Evolutionary conservation across 1,140 invertebrate genomes (phyloP).

Genomic region (Drosophila oshimai): DNA sequence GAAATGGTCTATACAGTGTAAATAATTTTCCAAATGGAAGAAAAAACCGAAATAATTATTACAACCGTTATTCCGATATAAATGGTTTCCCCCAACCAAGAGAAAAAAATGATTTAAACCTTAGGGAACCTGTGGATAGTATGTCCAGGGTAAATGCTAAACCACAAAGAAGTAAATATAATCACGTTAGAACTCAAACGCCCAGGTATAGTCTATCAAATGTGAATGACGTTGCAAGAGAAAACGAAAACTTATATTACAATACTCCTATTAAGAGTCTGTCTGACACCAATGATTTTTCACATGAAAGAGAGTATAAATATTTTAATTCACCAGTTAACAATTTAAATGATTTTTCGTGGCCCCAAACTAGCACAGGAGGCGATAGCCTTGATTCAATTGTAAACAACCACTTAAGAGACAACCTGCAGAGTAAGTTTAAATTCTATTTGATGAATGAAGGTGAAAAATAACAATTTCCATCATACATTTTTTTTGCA

Average conservation of each 20-base stretch:
- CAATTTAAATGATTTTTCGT: not conserved
- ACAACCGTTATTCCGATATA: too few species aligned
- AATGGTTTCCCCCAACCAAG: too few species aligned
- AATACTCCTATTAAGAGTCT: not conserved
- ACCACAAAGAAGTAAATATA: too few species aligned
- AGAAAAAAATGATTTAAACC: too few species aligned
- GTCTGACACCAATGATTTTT: not conserved
- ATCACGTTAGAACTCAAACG: too few species aligned
- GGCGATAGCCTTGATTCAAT: not conserved
- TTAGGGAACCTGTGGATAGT: not conserved
- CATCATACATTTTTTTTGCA: too few species aligned
- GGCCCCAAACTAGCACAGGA: not conserved
- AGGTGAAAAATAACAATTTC: too few species aligned
- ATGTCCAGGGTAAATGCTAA: not conserved
- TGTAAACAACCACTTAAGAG: not conserved
- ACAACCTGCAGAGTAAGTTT: not conserved
- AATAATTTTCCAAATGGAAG: not conserved
- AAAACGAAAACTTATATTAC: not conserved
- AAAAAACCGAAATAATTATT: not conserved
- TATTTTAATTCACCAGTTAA: not conserved
- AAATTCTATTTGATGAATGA: too few species aligned
- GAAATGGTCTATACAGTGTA: too few species aligned
- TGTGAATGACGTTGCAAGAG: not conserved
- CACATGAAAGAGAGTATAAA: not conserved
- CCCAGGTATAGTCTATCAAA: too few species aligned